phyloP scores from a whole-genome alignment of 2,113 vertebrate species.

The Macrotus californicus region DNA sequence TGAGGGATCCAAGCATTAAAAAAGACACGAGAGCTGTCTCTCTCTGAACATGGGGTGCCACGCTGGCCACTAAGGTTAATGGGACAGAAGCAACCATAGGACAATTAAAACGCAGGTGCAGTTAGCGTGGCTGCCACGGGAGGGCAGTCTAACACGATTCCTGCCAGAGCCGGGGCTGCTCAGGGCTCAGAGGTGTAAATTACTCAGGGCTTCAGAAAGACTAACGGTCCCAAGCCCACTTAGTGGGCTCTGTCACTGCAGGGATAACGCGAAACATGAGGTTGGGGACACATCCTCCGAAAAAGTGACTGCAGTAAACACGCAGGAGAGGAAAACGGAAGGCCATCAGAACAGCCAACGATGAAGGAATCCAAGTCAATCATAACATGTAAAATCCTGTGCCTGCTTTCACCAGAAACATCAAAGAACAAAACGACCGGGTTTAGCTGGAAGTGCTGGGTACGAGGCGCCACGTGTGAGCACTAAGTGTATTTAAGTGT shows the following conservation, averaged over 20 bases:
- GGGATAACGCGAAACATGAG: not conserved
- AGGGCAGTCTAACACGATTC: constrained; percentile 35
- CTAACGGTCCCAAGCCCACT: not conserved
- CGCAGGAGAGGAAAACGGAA: not conserved
- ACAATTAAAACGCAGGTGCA: not conserved
- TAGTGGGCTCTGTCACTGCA: too few relatives aligned
- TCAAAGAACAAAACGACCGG: not conserved
- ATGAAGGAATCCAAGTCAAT: not conserved
- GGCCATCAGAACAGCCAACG: not conserved
- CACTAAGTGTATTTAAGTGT: not conserved
- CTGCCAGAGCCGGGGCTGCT: rapidly evolving
- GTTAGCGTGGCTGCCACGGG: not conserved
- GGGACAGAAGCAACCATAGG: not conserved
- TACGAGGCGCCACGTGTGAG: not conserved
- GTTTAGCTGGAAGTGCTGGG: not conserved
- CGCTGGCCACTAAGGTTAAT: not conserved
- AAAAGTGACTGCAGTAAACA: not conserved
- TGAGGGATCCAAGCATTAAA: not conserved
- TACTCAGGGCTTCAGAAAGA: not conserved
- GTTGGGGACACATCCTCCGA: not conserved
- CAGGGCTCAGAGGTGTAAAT: rapidly evolving
- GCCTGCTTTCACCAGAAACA: not conserved
- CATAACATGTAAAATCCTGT: rapidly evolving
- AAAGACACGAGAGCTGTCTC: not conserved
- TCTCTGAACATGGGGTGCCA: rapidly evolving